A percentile compares a stretch with the other conserved stretches of the same genome.
These are phyloP conservation scores for Nebria salina DNA, from an alignment of 2,888 invertebrate species.

Conservation along the genomic window DNA sequence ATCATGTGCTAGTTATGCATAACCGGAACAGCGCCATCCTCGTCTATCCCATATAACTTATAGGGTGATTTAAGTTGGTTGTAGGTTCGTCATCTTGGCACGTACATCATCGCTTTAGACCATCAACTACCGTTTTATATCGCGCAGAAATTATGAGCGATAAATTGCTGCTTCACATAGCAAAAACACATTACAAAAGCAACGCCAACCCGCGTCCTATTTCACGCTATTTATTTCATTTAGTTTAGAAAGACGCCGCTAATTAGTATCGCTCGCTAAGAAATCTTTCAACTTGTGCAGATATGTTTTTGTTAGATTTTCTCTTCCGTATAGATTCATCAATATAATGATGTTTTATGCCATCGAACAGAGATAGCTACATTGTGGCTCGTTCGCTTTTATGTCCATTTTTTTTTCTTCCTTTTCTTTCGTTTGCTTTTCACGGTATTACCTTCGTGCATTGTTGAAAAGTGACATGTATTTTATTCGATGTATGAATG, in stretches of 20 bases:
- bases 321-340: not conserved
- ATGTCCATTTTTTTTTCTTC: not conserved
- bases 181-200: too few relatives aligned
- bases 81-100: not conserved
- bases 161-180: too few relatives aligned
- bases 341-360: not conserved
- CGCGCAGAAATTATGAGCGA: not conserved
- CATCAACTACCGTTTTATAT: constrained; percentile 1
- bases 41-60: not conserved
- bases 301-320: not conserved
- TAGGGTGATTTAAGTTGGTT: not conserved
- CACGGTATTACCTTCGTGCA: not conserved
- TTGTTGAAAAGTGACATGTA: not conserved
- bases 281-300: too few relatives aligned
- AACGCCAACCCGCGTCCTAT: too few relatives aligned
- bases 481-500: not conserved
- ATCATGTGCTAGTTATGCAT: constrained; percentile 1
- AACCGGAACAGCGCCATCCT: not conserved
- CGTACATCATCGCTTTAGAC: not conserved
- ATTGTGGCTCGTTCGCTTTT: not conserved
- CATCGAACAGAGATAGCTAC: not conserved
- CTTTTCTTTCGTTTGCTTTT: not conserved
- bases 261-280: too few relatives aligned
- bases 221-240: too few relatives aligned
- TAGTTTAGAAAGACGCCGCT: too few relatives aligned